A percentile compares a stretch with the other conserved stretches of the same genome.
Evolutionary conservation across 2,888 invertebrate species (phyloP).

Genomic region (Aphelenchoides bicaudatus): DNA sequence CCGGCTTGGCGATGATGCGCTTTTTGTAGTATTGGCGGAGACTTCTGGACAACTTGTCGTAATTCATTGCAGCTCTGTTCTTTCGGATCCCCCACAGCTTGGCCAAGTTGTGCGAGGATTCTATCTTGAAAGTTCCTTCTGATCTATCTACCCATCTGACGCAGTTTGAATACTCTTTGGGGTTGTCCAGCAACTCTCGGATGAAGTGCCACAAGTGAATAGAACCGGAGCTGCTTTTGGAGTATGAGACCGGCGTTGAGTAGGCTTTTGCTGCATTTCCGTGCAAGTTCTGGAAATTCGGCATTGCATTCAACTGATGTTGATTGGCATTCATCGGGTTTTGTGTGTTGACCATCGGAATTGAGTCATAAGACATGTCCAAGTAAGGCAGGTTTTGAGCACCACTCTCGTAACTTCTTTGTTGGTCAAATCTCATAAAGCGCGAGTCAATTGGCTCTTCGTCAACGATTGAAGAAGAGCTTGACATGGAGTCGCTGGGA

Average conservation of each 20-base stretch:
- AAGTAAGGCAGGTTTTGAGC: no score
- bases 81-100: constrained; percentile 94
- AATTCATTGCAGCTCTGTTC: constrained; percentile 98
- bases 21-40: constrained; percentile 98
- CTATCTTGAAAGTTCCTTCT: constrained; percentile 88
- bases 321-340: neutral
- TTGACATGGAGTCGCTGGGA: constrained; percentile 33
- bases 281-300: neutral
- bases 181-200: constrained; percentile 84
- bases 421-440: constrained; percentile 17
- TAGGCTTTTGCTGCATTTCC: neutral
- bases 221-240: neutral
- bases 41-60: constrained; percentile 94
- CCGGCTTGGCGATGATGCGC: constrained; percentile 98
- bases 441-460: constrained; percentile 13
- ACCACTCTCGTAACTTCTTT: neutral
- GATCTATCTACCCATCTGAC: constrained; percentile 93
- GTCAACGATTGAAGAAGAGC: constrained; percentile 28
- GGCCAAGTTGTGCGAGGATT: constrained; percentile 95
- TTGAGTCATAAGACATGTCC: neutral
- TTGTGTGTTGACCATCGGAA: neutral
- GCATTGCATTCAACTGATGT: constrained; percentile 18
- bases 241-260: neutral
- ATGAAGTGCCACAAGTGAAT: constrained; percentile 99
- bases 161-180: constrained; percentile 83